Base-by-base conservation (phyloP, 2,797 vertebrate species). In the Scomberomorus guttatus region DNA sequence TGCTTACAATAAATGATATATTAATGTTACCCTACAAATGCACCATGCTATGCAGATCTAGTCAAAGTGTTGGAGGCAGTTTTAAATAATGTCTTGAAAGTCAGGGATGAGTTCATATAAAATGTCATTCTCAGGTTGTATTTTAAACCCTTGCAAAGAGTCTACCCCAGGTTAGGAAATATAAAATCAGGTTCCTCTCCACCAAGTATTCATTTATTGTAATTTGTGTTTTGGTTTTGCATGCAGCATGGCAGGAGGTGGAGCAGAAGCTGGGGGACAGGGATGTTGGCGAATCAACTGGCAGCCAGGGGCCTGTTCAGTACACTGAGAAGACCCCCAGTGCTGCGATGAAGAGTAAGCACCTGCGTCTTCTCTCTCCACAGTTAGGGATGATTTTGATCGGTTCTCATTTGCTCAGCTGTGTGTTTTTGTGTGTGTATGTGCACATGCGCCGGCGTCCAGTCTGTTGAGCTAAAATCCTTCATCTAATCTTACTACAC, bases 211-310 rank as follows among this genome's bases (percentile, higher is more conserved):
- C 18, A 12, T 32, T 57, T 10, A 1, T 10, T 25, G 15, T 25
- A 2, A 32, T 56, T 22, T 54, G 9, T 60, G 14, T 80, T 22
- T 72, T 12, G 74, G 56, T 54, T 54, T 37, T 79, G 51, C 46
- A 17, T 79, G 63, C 92, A 99, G 98, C 97, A 34, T 99, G 98
- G 98, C 97, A 97, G 93, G 96, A 98, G 87, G 97, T 99, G 84
- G 96, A 98, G 88, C 97, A 96, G 93, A 96, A 96, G 89, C 90
- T 99, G 90, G 96, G 95, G 3, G 91, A 79, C 65, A 86, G 93
- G 0, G 87, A 58, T 68, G 75, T 60, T 0, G 73, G 69, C 37
- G 84, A 88, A 59, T 60, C 83, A 0, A 62, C 75, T 17, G 72
- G 58, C 62, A 54, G 89, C 80, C 92, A 91, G 0, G 93, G 95